Base-by-base conservation (phyloP, 2,888 invertebrate genomes). In the Nephrotoma appendiculata region DNA sequence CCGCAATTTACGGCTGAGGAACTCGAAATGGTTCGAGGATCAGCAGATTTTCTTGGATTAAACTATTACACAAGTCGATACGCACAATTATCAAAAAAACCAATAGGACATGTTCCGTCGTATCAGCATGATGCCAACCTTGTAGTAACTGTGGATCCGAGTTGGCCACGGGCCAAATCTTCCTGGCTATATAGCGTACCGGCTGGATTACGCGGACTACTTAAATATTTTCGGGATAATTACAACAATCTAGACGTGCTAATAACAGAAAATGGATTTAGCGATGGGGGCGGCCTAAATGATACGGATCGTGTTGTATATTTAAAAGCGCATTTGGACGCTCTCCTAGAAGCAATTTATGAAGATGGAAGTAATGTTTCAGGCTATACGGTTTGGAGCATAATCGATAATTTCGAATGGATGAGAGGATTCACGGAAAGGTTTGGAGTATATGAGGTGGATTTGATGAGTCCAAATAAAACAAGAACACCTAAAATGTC, bases 391-490 rank as follows among this genome's bases (percentile, higher is more conserved):
- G 92, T 92, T 0, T 94, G 95, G 94, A 94, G 94, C 44, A 90
- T 95, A 5, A 92, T 95, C 89, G 95, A 95, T 88, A 94, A 93
- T 88, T 94, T 95, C 88, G 94, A 95, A 89, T 95, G 95, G 94
- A 90, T 90, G 12, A 88, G 89, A 83, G 95, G 95, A 45, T 95
- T 93, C 89, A 91, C 95, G 11, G 92, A 93, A 88, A 93, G 93
- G 89, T 96, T 95, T 90, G 96, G 96, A 6, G 88, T 96, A 0
- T 94, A 94, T 88, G 92, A 93, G 88, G 95, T 96, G 0, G 94
- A 96, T 89, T 95, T 95, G 89, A 90, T 91, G 1, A 93, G 93
- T 88, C 92, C 93, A 0, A 91, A 92, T 0, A 93, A 94, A 88
- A 92, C 93, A 0, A 92, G 96, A 88, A 94, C 93, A 0, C 93